A percentile compares a stretch with the other conserved stretches of the same genome.
phyloP scores from a whole-genome alignment of 2,113 vertebrate species.

The Thermophis baileyi region DNA sequence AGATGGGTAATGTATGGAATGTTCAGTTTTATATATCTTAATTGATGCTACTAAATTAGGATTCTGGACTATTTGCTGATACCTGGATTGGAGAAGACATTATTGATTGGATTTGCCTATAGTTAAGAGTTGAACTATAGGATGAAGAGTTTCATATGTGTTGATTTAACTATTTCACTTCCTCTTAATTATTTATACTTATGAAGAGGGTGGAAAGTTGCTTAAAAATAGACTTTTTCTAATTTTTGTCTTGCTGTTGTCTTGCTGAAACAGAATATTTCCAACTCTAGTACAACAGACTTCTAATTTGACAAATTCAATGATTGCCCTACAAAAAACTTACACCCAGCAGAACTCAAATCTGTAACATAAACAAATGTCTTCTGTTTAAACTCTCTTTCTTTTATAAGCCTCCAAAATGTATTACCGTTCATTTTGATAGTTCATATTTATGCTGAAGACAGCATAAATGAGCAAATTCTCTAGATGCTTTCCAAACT shows the following conservation, averaged over 20 bases:
- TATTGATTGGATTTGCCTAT: background rate
- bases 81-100: background rate
- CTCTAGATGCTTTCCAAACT: slow-evolving; percentile 51
- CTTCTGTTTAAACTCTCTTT: slow-evolving; percentile 39
- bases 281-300: slow-evolving; percentile 1
- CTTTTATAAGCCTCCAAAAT: slow-evolving; percentile 41
- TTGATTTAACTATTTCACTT: background rate
- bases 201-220: background rate
- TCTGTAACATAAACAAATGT: background rate
- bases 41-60: background rate
- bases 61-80: background rate
- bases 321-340: slow-evolving; percentile 8
- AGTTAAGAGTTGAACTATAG: background rate
- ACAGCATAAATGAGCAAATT: slow-evolving; percentile 37
- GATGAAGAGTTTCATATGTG: background rate
- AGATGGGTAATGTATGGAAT: background rate
- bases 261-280: slow-evolving; percentile 28
- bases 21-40: background rate
- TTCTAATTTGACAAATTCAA: slow-evolving; percentile 45
- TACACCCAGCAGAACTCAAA: slow-evolving; percentile 4
- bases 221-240: background rate
- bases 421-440: slow-evolving; percentile 29
- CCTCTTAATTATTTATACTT: too few relatives aligned
- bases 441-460: slow-evolving; percentile 38
- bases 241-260: too few relatives aligned